Base-by-base conservation (phyloP, 2,797 vertebrate species). In the Spondyliosoma cantharus region DNA sequence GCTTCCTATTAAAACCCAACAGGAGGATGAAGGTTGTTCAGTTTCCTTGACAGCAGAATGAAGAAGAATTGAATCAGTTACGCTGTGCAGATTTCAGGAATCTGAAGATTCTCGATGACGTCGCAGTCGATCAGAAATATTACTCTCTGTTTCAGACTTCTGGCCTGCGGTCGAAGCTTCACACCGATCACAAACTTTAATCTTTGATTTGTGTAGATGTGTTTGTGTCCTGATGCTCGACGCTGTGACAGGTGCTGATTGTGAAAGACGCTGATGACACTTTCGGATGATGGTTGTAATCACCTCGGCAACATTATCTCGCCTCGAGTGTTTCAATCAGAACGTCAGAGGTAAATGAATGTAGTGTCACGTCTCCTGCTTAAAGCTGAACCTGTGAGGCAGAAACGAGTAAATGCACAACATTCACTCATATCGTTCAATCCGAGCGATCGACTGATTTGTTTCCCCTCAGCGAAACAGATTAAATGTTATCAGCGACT, bases 401-500 rank as follows among this genome's bases (percentile, higher is more conserved):
- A 79, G 15, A 57, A 63, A 78, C 68, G 2, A 53, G 42, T 43
- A 59, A 53, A 59, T 5, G 4, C 19, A 60, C 59, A 53, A 29
- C 48, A 49, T 65, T 59, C 20, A 77, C 11, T 74, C 4, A 25
- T 66, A 70, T 68, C 20, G 24, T 63, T 75, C 48, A 45, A 16
- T 65, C 0, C 17, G 14, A 54, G n/a, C 17, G 27, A 3, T 70
- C 13, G 24, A 25, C 24, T 53, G 52, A 53, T 22, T 53, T 59
- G 17, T 68, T 52, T 27, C 19, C 27, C 8, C 6, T 7, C 0
- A 37, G 9, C 45, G 48, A 63, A 71, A 50, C 52, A 5, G 61
- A 69, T 80, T 24, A 58, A 68, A 66, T 63, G 14, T 80, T 56
- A 63, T 76, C 49, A 7, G 42, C 17, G 45, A 60, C 49, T 80